Evolutionary conservation across 2,888 invertebrate genomes (phyloP).

Genomic region (Cheilosia vernalis): DNA sequence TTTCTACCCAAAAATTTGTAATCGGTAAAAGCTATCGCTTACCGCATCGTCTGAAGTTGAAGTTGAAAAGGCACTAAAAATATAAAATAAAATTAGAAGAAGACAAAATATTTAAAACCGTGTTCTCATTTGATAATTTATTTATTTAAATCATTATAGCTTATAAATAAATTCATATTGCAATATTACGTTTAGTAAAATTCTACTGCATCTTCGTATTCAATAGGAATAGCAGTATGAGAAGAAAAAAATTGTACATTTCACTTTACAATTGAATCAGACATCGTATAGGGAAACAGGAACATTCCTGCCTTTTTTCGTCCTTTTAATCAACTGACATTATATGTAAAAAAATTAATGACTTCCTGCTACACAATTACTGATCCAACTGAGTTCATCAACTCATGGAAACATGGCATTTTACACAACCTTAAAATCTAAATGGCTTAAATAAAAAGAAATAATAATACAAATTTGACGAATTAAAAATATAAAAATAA

Average conservation of each 20-base stretch:
- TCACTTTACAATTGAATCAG: constrained; percentile 37
- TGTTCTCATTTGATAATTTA: constrained; percentile 8
- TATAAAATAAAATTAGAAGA: too few species aligned
- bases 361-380: too few species aligned
- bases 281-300: background rate
- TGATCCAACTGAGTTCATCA: constrained; percentile 24
- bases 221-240: constrained; percentile 49
- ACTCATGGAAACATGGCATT: constrained; percentile 59
- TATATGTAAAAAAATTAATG: too few species aligned
- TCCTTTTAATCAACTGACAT: background rate
- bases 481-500: constrained; percentile 20
- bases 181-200: constrained; percentile 24
- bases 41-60: too few species aligned
- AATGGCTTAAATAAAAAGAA: constrained; percentile 62
- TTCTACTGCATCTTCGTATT: constrained; percentile 51
- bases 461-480: background rate
- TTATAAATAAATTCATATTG: constrained; percentile 58
- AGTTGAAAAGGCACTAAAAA: too few species aligned
- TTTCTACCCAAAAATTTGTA: too few species aligned
- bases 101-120: too few species aligned
- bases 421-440: constrained; percentile 64
- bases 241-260: constrained; percentile 47
- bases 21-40: too few species aligned
- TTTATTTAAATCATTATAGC: constrained; percentile 48
- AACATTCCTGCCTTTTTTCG: background rate